Base-by-base conservation (phyloP, 2,797 vertebrate genomes). In the Corythornis leucogaster region DNA sequence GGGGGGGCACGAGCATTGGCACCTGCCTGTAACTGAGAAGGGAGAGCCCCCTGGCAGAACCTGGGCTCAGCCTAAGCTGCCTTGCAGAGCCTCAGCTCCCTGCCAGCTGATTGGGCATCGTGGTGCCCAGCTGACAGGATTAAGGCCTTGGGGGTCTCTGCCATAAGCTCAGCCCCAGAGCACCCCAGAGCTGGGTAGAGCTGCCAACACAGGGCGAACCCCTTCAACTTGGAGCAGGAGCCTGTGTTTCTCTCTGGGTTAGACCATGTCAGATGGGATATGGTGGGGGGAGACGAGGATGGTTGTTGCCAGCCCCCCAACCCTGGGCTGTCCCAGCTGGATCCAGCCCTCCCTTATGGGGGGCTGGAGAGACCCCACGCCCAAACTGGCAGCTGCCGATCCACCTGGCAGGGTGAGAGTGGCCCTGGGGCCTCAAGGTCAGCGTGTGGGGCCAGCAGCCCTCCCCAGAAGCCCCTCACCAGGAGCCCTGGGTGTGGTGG, bases 231-330 rank as follows among this genome's bases (percentile, higher is more conserved):
- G 58, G 63, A 46, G 40, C 40, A 26, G 45, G 38, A 79, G 4
- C 43, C 30, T 14, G 42, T 11, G 30, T 46, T 68, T 40, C 24
- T 59, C 46, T 14, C 68, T 0, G 0, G 45, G 63, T 12, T 20
- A 38, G 57, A 22, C 1, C 16, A 33, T 5, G 40, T 16, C 45
- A 28, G 58, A 62, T 0, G 0, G 33, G 30, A 45, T 43, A 43
- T 0, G 1, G 6, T 1, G 17, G 30, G 35, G 21, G 22, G 35
- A 22, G 45, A 48, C 1, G 19, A 48, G 28, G 14, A 14, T 1
- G 4, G 22, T 6, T 30, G 28, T 31, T 74, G 43, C 18, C 73
- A 79, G 43, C 50, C 31, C 78, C 59, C 12, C 5, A 0, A 15
- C 17, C 1, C 1, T 3, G 2, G 24, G 24, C 26, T 54, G 48